A percentile compares a stretch with the other conserved stretches of the same genome.
Evolutionary conservation across 2,888 invertebrate species (phyloP).

Genomic region (Therioaphis trifolii): DNA sequence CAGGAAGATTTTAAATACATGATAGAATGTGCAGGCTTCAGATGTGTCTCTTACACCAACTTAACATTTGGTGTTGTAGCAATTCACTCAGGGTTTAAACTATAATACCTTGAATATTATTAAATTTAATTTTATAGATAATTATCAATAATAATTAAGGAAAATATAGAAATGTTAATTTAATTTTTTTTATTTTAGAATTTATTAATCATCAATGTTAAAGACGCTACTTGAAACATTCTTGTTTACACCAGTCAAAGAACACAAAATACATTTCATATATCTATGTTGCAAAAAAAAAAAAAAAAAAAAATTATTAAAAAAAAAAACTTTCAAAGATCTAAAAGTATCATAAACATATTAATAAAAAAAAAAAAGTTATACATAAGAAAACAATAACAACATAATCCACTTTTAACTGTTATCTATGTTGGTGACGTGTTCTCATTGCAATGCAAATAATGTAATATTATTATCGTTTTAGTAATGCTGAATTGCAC

Average conservation of each 20-base stretch:
- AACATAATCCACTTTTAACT: constrained; percentile 62
- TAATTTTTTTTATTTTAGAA: constrained; percentile 60
- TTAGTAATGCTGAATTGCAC: constrained; percentile 47
- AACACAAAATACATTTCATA: constrained; percentile 56
- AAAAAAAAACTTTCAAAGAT: constrained; percentile 48
- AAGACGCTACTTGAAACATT: constrained; percentile 61
- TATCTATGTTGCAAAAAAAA: constrained; percentile 44
- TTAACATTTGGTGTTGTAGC: constrained; percentile 90
- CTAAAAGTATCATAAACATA: constrained; percentile 59
- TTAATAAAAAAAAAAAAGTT: constrained; percentile 61
- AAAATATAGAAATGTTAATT: constrained; percentile 59
- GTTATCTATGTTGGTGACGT: constrained; percentile 45
- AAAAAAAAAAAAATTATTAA: constrained; percentile 34
- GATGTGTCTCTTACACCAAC: constrained; percentile 88
- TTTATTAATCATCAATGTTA: constrained; percentile 56
- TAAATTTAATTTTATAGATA: constrained; percentile 50
- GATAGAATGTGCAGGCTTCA: constrained; percentile 91
- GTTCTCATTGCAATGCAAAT: constrained; percentile 56
- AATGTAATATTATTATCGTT: constrained; percentile 52
- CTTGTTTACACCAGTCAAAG: constrained; percentile 60
- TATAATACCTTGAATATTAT: constrained; percentile 71
- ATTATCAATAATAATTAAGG: constrained; percentile 55
- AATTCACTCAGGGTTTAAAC: constrained; percentile 95
- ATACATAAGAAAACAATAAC: constrained; percentile 63
- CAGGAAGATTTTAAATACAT: constrained; percentile 86